A percentile compares a stretch with the other conserved stretches of the same genome.
phyloP scores from a whole-genome alignment of 2,113 vertebrate genomes.

The Sceloporus undulatus region DNA sequence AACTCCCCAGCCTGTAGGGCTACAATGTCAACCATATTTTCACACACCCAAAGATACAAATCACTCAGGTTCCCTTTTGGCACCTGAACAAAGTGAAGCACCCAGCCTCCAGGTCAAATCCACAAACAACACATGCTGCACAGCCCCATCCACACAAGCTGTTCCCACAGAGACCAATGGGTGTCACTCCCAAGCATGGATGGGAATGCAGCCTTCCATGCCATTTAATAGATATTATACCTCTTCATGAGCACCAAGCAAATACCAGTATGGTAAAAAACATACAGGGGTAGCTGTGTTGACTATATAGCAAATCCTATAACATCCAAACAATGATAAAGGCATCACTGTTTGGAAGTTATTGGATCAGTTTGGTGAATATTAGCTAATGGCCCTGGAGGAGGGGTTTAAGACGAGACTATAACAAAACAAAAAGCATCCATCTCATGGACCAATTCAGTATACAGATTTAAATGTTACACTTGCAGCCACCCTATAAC shows the following conservation, averaged over 20 bases:
- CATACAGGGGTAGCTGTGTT: too few relatives aligned
- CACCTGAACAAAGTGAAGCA: not conserved
- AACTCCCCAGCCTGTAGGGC: constrained; percentile 9
- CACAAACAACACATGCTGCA: not conserved
- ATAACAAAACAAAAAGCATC: not conserved
- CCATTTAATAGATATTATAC: not conserved
- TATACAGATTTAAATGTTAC: not conserved
- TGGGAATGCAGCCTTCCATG: not conserved
- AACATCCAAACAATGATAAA: too few relatives aligned
- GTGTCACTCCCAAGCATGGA: not conserved
- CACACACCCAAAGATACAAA: constrained; percentile 41
- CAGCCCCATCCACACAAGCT: not conserved
- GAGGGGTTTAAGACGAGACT: not conserved
- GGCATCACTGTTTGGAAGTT: too few relatives aligned
- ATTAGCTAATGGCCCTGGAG: not conserved
- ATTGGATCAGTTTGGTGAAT: not conserved
- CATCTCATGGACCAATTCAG: not conserved
- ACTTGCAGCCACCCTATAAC: not conserved
- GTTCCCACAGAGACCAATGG: not conserved
- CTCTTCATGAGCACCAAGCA: not conserved
- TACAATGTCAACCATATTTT: constrained; percentile 2
- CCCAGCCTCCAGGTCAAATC: not conserved
- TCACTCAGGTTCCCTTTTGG: not conserved
- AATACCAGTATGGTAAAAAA: not conserved
- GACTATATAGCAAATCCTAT: too few relatives aligned